phyloP scores from a whole-genome alignment of 1,140 invertebrate genomes.

The Drosophila sechellia region DNA sequence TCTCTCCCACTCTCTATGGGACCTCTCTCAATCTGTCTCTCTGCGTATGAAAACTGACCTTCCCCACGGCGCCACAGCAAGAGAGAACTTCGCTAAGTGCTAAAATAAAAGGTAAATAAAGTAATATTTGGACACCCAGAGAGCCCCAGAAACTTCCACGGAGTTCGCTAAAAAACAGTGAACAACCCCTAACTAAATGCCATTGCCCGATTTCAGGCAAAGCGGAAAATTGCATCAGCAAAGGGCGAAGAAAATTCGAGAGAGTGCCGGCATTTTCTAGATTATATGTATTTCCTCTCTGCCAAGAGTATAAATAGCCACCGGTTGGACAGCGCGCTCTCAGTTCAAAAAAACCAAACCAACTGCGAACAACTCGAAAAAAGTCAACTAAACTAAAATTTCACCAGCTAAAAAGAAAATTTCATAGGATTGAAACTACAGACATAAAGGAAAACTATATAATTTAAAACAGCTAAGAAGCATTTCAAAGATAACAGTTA shows the following conservation, averaged over 20 bases:
- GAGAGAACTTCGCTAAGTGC: neutral
- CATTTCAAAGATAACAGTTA: neutral
- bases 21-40: constrained; percentile 10
- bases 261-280: constrained; percentile 54
- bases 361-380: constrained; percentile 21
- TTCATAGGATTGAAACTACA: neutral
- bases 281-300: neutral
- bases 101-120: constrained; percentile 28
- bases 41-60: constrained; percentile 40
- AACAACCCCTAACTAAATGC: constrained; percentile 27
- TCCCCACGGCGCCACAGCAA: constrained; percentile 8
- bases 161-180: neutral
- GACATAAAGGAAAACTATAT: too few species aligned
- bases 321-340: neutral
- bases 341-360: constrained; percentile 34
- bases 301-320: constrained; percentile 60
- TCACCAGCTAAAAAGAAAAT: constrained; percentile 9
- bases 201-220: constrained; percentile 29
- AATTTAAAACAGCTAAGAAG: too few species aligned
- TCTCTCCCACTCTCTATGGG: neutral
- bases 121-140: neutral
- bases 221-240: constrained; percentile 60
- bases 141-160: constrained; percentile 19
- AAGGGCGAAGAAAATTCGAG: constrained; percentile 39
- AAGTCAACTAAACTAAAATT: constrained; percentile 5